Evolutionary conservation across 2,888 invertebrate genomes (phyloP), one percentile per base, ranked within the genome.

Genomic region (Sylvicola cinctus): DNA sequence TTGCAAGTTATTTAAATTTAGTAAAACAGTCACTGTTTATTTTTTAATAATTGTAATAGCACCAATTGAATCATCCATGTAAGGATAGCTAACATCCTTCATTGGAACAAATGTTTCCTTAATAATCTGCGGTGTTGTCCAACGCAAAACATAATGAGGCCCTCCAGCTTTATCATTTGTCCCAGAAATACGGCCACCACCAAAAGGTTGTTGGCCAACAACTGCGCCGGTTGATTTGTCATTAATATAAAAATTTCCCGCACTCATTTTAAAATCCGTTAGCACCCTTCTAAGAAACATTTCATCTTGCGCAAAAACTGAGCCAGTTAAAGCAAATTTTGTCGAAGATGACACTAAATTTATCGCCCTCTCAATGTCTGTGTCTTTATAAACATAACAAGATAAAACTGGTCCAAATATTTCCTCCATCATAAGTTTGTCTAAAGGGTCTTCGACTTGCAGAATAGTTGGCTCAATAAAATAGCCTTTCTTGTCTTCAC

Each of bases 101-200:
- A 83, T 62, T 3, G 88, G 84, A 12, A 77, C 78, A 50, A 83
- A 84, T 1, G 84, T 88, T 62, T 93, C 85, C 60, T 98, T 98
- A 44, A 96, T 74, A 2, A 91, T 71, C 54, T 91, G 90, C 0
- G 90, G 88, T 8, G 91, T 80, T 23, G 84, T 70, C 84, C 90
- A 98, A 48, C 85, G 73, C 46, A 91, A 65, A 20, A 85, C 70
- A 51, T 98, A 98, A 52, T 80, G 81, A 2, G 96, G 95, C 4
- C 95, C 93, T 15, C 98, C 98, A 3, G 98, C 96, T 62, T 99
- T 99, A 60, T 99, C 98, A 50, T 98, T 99, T 35, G 98, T 98
- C 67, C 85, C 95, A 38, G 95, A 96, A 69, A 87, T 74, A 47
- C 95, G 71, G 10, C 87, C 80, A 23, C 98, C 98, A 31, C 98